Conservation (phyloP, 2,888 invertebrate species). For the Lycia hirtaria region DNA sequence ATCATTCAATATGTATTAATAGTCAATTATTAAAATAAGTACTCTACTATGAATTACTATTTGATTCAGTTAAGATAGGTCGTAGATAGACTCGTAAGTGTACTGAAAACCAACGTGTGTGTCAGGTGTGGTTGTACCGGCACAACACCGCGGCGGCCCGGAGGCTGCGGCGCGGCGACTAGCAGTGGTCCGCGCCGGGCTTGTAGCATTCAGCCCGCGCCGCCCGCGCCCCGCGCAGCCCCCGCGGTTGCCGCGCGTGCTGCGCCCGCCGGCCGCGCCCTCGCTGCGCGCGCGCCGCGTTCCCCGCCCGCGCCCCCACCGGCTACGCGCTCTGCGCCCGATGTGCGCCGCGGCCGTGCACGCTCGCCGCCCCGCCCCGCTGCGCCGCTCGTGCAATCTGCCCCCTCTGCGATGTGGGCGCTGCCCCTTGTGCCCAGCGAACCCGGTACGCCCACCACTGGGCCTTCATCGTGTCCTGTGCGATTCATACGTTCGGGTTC, state of each 20-base stretch:
- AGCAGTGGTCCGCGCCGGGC: conserved; percentile 86
- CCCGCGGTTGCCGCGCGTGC: conserved; percentile 20
- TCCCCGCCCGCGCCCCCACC: conserved; percentile 30
- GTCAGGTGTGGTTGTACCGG: conserved; percentile 79
- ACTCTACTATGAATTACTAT: no score
- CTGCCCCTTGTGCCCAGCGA: conserved; percentile 39
- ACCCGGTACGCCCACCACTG: conserved; percentile 35
- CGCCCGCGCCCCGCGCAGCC: conserved; percentile 45
- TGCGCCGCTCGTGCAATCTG: conserved; percentile 33
- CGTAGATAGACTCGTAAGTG: no score
- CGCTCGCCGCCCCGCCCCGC: conserved; percentile 19
- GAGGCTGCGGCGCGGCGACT: conserved; percentile 86
- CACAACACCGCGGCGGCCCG: conserved; percentile 80
- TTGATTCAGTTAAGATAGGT: no score
- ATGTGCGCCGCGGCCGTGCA: conserved; percentile 27
- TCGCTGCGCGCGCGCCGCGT: conserved; percentile 31
- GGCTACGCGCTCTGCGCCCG: conserved; percentile 22
- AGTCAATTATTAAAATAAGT: no score
- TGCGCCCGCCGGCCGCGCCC: conserved; percentile 25
- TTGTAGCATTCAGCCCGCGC: conserved; percentile 74
- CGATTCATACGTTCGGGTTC: conserved; percentile 39
- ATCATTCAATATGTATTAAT: no score
- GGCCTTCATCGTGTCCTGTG: conserved; percentile 38
- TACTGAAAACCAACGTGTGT: not conserved
- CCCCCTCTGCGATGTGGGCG: conserved; percentile 36